Evolutionary conservation across 2,797 vertebrate species (phyloP).

Genomic region (Chelidonichthys spinosus): DNA sequence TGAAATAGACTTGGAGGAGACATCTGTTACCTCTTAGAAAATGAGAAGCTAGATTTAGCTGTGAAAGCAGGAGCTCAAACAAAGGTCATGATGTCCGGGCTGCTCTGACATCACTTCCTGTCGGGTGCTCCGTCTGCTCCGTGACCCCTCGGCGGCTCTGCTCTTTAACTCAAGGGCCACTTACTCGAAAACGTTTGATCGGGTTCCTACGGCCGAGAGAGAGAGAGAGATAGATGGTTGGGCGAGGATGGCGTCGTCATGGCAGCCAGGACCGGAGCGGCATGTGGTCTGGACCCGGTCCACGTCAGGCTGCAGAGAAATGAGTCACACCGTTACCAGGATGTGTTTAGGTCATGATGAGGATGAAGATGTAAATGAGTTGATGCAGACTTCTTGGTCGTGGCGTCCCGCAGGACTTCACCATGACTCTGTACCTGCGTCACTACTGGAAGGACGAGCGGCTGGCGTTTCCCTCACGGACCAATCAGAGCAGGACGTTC

Average conservation of each 20-base stretch:
- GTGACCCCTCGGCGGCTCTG: conserved; percentile 26
- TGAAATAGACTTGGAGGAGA: too few species aligned
- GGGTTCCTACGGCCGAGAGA: neutral
- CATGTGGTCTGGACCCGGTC: neutral
- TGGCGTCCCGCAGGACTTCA: conserved; percentile 86
- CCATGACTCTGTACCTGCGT: conserved; percentile 93
- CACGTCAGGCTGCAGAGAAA: neutral
- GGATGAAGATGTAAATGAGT: too few species aligned
- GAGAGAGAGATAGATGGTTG: conserved; percentile 14
- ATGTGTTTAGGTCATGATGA: neutral
- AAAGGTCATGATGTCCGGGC: neutral
- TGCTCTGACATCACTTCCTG: conserved; percentile 24
- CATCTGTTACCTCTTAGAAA: neutral
- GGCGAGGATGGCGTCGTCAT: conserved; percentile 8
- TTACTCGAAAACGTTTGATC: neutral
- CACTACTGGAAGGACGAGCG: conserved; percentile 96
- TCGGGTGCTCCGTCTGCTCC: conserved; percentile 3
- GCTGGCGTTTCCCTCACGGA: conserved; percentile 88
- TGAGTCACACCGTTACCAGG: neutral
- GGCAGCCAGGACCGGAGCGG: conserved; percentile 1
- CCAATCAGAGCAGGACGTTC: conserved; percentile 92
- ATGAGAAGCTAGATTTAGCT: neutral
- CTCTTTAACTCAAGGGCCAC: conserved; percentile 25
- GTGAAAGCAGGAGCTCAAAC: neutral
- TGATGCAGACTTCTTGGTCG: too few species aligned